Conservation (phyloP, 2,113 vertebrate genomes). For the Heptranchias perlo region DNA sequence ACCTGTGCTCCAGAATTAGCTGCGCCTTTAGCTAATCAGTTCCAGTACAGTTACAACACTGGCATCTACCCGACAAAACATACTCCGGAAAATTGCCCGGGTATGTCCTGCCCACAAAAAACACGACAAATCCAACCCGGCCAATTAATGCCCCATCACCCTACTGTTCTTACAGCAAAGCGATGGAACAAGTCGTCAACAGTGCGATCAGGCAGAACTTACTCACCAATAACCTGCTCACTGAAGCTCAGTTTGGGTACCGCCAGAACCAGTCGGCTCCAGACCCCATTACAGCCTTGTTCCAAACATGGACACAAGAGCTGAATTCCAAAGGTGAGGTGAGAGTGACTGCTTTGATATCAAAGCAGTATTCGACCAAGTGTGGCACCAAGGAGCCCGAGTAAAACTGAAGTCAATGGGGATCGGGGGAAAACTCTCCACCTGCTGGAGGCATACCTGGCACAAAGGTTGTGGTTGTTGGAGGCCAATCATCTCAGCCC, state of each 20-base stretch:
- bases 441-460: background rate
- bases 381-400: background rate
- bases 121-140: background rate
- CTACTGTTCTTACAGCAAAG: background rate
- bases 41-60: background rate
- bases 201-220: background rate
- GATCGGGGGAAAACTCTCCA: background rate
- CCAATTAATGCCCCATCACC: background rate
- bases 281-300: background rate
- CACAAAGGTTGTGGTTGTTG: background rate
- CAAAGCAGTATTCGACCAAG: background rate
- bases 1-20: background rate
- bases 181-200: background rate
- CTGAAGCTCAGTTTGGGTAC: background rate
- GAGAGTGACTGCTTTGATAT: background rate
- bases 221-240: background rate
- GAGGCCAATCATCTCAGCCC: too few relatives aligned
- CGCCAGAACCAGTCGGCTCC: background rate
- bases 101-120: background rate
- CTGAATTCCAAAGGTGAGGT: background rate
- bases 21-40: background rate
- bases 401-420: background rate
- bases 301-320: background rate
- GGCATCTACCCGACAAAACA: too few relatives aligned
- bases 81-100: too few relatives aligned